Conservation (phyloP, 1,140 invertebrate species). For the Catajapyx aquilonaris region DNA sequence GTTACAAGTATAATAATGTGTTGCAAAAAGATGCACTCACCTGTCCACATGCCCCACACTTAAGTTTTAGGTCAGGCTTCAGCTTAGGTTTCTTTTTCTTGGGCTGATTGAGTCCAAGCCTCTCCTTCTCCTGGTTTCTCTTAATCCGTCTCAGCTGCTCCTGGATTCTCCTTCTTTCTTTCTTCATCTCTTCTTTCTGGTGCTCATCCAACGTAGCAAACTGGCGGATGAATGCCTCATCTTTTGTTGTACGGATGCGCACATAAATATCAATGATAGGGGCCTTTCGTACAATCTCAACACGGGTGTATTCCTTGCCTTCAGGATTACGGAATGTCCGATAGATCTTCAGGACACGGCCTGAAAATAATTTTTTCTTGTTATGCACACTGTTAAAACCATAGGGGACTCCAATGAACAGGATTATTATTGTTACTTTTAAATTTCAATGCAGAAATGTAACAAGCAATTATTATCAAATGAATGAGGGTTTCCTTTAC, state of each 20-base stretch:
- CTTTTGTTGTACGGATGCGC: slow-evolving; percentile 85
- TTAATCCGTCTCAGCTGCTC: slow-evolving; percentile 88
- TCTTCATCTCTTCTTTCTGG: slow-evolving; percentile 88
- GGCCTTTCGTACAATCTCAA: slow-evolving; percentile 78
- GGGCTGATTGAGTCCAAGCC: slow-evolving; percentile 28
- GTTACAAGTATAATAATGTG: no score
- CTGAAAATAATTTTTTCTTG: no score
- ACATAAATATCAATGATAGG: slow-evolving; percentile 93
- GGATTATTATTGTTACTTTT: no score
- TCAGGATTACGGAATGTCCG: slow-evolving; percentile 76
- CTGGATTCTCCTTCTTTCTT: slow-evolving; percentile 87
- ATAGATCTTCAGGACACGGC: slow-evolving; percentile 80
- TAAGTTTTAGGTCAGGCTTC: slow-evolving; percentile 73
- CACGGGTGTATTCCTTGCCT: slow-evolving; percentile 80
- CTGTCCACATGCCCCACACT: slow-evolving; percentile 90
- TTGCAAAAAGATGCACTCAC: no score
- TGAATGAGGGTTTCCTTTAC: no score
- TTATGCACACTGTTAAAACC: no score
- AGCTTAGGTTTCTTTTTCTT: slow-evolving; percentile 57
- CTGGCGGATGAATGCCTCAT: slow-evolving; percentile 79
- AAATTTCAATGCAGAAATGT: no score
- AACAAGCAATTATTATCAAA: no score
- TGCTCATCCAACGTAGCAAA: slow-evolving; percentile 76
- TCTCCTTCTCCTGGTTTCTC: slow-evolving; percentile 72
- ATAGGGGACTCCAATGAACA: no score